Evolutionary conservation across 2,113 vertebrate genomes (phyloP).

Genomic region (Polypterus senegalus): DNA sequence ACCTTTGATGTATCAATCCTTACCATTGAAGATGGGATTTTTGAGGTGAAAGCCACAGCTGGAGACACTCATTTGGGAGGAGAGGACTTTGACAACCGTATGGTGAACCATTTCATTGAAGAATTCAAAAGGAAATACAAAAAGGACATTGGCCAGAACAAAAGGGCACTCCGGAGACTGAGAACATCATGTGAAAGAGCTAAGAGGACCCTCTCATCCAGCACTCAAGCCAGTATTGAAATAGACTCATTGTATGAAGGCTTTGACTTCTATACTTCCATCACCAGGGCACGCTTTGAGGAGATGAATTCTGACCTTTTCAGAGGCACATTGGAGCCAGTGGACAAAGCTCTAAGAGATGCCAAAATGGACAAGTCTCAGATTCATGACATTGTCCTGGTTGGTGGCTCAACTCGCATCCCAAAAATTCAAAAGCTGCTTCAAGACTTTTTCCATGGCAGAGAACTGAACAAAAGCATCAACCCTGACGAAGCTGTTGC

Average conservation of each 20-base stretch:
- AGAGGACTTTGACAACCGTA: constrained; percentile 20
- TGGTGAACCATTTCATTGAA: constrained; percentile 14
- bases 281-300: constrained; percentile 17
- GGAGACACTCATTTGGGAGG: constrained; percentile 17
- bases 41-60: constrained; percentile 20
- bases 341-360: constrained; percentile 21
- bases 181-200: constrained; percentile 14
- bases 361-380: constrained; percentile 23
- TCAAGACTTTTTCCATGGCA: constrained; percentile 24
- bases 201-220: constrained; percentile 17
- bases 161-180: constrained; percentile 13
- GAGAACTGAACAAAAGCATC: constrained; percentile 23
- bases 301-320: constrained; percentile 29
- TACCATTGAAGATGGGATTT: constrained; percentile 20
- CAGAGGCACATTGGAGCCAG: constrained; percentile 21
- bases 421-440: constrained; percentile 22
- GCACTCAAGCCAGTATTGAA: constrained; percentile 15
- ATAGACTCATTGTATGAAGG: constrained; percentile 17
- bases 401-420: constrained; percentile 22
- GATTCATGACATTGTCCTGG: constrained; percentile 22
- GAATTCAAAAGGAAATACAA: constrained; percentile 17
- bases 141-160: constrained; percentile 14
- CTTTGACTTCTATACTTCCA: constrained; percentile 16
- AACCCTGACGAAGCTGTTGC: constrained; percentile 22
- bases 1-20: constrained; percentile 23